Base-by-base conservation (phyloP, 2,888 invertebrate species). In the Ctena decussata region DNA sequence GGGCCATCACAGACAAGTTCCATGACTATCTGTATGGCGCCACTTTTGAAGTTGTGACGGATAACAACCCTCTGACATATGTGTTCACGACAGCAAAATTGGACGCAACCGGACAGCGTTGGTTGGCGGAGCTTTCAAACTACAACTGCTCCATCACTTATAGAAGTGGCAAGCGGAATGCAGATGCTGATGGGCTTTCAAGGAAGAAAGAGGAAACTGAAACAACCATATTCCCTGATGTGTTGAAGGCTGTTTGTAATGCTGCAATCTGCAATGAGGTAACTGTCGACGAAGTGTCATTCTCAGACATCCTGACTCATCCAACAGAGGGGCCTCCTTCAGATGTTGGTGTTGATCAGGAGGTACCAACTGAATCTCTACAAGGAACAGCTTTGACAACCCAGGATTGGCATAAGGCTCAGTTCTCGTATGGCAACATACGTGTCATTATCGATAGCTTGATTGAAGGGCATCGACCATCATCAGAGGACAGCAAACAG, bases 111-210 rank as follows among this genome's bases (percentile, higher is more conserved):
- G 72, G 80, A 37, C 78, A 85, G 53, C 49, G 84, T 1, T 81
- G 80, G 84, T 53, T 84, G 32, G 80, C 80, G n/a, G 75, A 69
- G 32, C 32, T 85, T 18, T 72, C 85, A 41, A 74, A 73, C 32
- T 85, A 81, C 44, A 73, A 81, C 44, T 85, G 81, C 46, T 65
- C 70, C 15, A 70, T 85, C 39, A 5, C 6, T 15, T 85, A 78
- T 70, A 53, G 72, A 49, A 27, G 69, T 8, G 81, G 78, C 18
- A 81, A 74, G 32, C 35, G 27, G 21, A 80, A 84, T 72, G 74
- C 21, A 8, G 84, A 80, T 44, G 84, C 77, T 0, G 85, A 82
- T 75, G 80, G 69, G 21, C 78, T 84, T 15, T 89, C 95, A 41
- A 76, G 85, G 32, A 49, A 69, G 35, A 77, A 80, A 41, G 0